Evolutionary conservation across 2,888 invertebrate genomes (phyloP).

Genomic region (Hylaea fasciaria): DNA sequence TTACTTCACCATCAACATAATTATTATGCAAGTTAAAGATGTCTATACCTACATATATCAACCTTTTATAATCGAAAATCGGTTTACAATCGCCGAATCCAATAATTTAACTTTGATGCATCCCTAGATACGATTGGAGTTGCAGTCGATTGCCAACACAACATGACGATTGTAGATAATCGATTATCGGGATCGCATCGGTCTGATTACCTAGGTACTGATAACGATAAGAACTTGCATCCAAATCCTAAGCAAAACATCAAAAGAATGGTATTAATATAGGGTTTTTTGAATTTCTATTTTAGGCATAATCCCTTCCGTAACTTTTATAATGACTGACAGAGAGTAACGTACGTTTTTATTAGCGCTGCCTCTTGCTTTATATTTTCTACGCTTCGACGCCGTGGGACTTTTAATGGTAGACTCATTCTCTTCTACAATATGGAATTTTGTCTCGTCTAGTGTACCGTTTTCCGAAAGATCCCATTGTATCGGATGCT

Average conservation of each 20-base stretch:
- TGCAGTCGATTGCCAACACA: constrained; percentile 24
- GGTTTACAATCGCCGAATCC: neutral
- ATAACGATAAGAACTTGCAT: constrained; percentile 27
- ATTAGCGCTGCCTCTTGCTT: constrained; percentile 58
- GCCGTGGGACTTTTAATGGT: constrained; percentile 41
- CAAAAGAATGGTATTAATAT: constrained; percentile 62
- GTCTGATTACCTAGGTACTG: constrained; percentile 29
- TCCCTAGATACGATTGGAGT: constrained; percentile 1
- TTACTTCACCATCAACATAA: no score
- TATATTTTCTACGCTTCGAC: constrained; percentile 62
- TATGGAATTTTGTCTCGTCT: constrained; percentile 59
- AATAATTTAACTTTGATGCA: neutral
- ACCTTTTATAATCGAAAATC: constrained; percentile 3
- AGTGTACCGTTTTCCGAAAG: constrained; percentile 68
- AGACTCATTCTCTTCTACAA: constrained; percentile 46
- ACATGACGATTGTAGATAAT: constrained; percentile 25
- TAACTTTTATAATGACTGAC: constrained; percentile 62
- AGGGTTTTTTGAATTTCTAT: constrained; percentile 76
- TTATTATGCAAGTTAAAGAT: no score
- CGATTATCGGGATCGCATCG: constrained; percentile 28
- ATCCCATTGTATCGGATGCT: constrained; percentile 81
- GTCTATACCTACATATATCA: no score
- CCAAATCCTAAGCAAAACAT: constrained; percentile 43
- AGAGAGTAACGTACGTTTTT: constrained; percentile 77
- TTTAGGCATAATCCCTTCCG: constrained; percentile 62